These are phyloP conservation scores for Austrolebias charrua DNA, from an alignment of 2,797 vertebrate genomes.

Conservation along the genomic window DNA sequence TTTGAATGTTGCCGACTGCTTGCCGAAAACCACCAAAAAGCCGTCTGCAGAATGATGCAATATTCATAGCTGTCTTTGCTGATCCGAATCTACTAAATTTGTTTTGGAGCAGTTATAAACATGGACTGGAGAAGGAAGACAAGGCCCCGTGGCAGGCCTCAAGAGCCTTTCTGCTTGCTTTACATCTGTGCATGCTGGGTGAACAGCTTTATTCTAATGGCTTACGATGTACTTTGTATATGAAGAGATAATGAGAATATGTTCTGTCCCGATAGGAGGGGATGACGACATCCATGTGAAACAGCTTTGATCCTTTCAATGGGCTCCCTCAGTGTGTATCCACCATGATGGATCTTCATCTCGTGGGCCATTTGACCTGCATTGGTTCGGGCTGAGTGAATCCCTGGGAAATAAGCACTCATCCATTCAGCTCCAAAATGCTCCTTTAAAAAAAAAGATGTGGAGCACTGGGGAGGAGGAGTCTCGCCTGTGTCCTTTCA, in stretches of 20 bases:
- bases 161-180: conserved; percentile 42
- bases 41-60: conserved; percentile 17
- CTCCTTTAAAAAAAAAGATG: not conserved
- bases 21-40: conserved; percentile 1
- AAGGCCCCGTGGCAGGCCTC: conserved; percentile 31
- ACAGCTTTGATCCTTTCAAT: conserved; percentile 51
- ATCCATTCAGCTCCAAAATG: conserved; percentile 12
- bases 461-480: conserved; percentile 2
- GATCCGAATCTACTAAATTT: conserved; percentile 33
- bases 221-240: conserved; percentile 51
- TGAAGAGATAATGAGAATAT: conserved; percentile 65
- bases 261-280: conserved; percentile 56
- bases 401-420: conserved; percentile 29
- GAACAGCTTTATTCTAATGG: conserved; percentile 60
- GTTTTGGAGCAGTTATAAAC: conserved; percentile 28
- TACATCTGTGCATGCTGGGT: conserved; percentile 48
- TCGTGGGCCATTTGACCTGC: conserved; percentile 56
- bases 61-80: conserved; percentile 9
- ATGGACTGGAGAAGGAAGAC: conserved; percentile 13
- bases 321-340: conserved; percentile 15
- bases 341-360: conserved; percentile 42
- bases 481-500: conserved; percentile 15
- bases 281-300: conserved; percentile 76
- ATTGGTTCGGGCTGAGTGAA: conserved; percentile 34
- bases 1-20: conserved; percentile 49